Evolutionary conservation across 2,113 vertebrate genomes (phyloP).

Genomic region (Eptesicus fuscus): DNA sequence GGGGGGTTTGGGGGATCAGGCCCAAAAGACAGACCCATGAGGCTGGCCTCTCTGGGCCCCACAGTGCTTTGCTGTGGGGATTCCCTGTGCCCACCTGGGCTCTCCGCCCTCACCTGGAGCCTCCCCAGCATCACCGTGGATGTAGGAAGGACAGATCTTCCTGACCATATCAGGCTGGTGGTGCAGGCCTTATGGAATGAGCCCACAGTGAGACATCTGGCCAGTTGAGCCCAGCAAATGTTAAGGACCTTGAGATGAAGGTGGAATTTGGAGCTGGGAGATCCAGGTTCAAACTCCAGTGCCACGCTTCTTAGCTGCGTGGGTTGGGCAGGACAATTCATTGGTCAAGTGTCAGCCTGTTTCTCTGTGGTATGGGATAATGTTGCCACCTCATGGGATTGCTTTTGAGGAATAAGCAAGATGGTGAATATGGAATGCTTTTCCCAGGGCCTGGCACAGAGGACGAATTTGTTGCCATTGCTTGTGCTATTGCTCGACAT

Average conservation of each 20-base stretch:
- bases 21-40: not conserved
- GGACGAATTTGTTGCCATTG: not conserved
- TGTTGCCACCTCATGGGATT: too few relatives aligned
- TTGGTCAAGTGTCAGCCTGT: not conserved
- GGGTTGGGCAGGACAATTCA: not conserved
- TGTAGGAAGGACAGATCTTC: not conserved
- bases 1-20: not conserved
- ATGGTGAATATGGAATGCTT: rapidly evolving
- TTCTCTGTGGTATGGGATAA: not conserved
- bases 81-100: not conserved
- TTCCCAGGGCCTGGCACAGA: not conserved
- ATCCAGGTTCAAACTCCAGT: not conserved
- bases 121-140: not conserved
- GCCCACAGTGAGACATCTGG: not conserved
- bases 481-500: rapidly evolving
- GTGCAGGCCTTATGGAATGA: not conserved
- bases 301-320: not conserved
- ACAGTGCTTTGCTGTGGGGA: not conserved
- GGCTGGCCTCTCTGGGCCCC: not conserved
- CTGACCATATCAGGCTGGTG: not conserved
- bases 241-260: not conserved
- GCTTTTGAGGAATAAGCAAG: not conserved
- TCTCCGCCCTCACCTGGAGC: not conserved
- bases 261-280: not conserved
- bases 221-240: not conserved